phyloP scores from a whole-genome alignment of 2,113 vertebrate genomes.

The Capricornis sumatraensis region DNA sequence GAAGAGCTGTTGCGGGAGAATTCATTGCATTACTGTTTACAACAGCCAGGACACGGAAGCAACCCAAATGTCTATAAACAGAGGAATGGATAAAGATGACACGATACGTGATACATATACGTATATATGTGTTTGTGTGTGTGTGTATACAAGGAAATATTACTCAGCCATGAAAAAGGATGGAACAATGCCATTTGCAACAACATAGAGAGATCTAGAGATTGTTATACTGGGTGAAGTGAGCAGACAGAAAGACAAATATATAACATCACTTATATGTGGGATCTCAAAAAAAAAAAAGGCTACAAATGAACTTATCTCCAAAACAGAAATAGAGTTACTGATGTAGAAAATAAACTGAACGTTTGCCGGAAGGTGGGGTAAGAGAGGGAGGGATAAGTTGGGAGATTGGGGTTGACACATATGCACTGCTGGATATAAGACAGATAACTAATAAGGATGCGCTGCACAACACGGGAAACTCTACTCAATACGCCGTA shows the following conservation, averaged over 20 bases:
- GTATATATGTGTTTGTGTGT: accelerated
- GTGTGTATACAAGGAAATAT: background rate
- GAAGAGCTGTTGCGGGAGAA: background rate
- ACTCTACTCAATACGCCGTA: background rate
- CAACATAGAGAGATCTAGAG: background rate
- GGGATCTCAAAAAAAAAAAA: background rate
- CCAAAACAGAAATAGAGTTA: background rate
- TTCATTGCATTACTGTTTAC: background rate
- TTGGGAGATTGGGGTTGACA: background rate
- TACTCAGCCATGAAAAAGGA: background rate
- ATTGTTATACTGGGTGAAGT: background rate
- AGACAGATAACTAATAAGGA: background rate
- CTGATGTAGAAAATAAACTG: background rate
- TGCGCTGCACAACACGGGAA: background rate
- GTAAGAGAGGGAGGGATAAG: background rate
- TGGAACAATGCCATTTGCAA: background rate
- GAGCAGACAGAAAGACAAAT: background rate
- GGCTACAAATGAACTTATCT: background rate
- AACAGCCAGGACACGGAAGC: background rate
- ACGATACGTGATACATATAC: background rate
- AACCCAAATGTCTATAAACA: background rate
- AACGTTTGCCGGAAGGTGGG: accelerated
- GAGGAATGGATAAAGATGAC: too few species aligned
- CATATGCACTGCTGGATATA: background rate
- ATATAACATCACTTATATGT: background rate